These are phyloP conservation scores for Phrynocephalus vlangalii DNA, from an alignment of 2,797 vertebrate species.

Conservation along the genomic window DNA sequence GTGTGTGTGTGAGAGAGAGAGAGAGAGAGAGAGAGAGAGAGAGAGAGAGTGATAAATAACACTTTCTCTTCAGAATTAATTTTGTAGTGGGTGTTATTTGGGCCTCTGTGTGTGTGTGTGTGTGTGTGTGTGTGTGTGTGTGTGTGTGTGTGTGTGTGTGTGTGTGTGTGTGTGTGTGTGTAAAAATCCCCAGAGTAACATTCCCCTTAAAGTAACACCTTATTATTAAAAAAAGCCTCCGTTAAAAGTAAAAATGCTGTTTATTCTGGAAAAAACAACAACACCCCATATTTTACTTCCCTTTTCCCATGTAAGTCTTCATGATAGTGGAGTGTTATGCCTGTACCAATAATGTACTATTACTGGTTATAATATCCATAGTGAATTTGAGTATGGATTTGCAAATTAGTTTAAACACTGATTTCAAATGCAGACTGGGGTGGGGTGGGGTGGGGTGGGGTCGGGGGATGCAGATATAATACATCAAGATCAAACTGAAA, in stretches of 20 bases:
- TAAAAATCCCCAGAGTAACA: not conserved
- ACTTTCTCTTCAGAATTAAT: too few species aligned
- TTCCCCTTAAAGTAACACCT: not conserved
- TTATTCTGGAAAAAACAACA: not conserved
- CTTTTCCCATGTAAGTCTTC: not conserved
- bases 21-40: too few species aligned
- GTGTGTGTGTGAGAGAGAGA: too few species aligned
- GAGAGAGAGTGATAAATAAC: too few species aligned
- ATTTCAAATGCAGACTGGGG: not conserved
- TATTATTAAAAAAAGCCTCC: too few species aligned
- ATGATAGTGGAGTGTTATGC: not conserved
- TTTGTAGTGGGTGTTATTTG: too few species aligned
- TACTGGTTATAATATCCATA: not conserved
- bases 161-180: too few species aligned
- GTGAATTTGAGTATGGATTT: not conserved
- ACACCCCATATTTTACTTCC: not conserved
- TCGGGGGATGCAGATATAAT: not conserved
- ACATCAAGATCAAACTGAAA: not conserved
- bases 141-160: too few species aligned
- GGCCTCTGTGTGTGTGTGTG: too few species aligned
- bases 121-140: too few species aligned
- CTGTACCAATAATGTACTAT: not conserved
- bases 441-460: too few species aligned
- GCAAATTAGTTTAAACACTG: not conserved
- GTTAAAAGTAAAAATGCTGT: not conserved